phyloP scores from a whole-genome alignment of 2,113 vertebrate species.

The Grammomys surdaster region DNA sequence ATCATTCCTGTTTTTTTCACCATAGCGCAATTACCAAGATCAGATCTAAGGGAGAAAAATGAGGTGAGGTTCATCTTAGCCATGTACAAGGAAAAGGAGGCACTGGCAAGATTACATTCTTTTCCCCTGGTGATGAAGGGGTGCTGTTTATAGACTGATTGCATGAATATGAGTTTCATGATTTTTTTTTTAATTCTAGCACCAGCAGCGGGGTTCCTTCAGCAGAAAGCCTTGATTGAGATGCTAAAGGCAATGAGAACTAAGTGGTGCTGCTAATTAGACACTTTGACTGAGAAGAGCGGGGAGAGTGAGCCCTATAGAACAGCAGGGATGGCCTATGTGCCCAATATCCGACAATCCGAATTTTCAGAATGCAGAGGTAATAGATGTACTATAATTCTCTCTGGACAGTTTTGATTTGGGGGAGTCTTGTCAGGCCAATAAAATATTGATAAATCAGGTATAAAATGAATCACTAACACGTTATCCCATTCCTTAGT shows the following conservation, averaged over 20 bases:
- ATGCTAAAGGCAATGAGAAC: slow-evolving; percentile 76
- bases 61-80: background rate
- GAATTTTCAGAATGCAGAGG: slow-evolving; percentile 81
- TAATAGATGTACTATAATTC: slow-evolving; percentile 54
- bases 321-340: slow-evolving; percentile 66
- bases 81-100: background rate
- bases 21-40: background rate
- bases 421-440: slow-evolving; percentile 83
- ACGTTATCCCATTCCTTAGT: slow-evolving; percentile 78
- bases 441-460: slow-evolving; percentile 82
- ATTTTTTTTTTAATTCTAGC: slow-evolving; percentile 74
- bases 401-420: slow-evolving; percentile 86
- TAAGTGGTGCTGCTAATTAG: slow-evolving; percentile 81
- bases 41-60: background rate
- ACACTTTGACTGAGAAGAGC: slow-evolving; percentile 62
- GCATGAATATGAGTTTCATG: slow-evolving; percentile 75
- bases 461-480: slow-evolving; percentile 83
- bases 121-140: slow-evolving; percentile 57
- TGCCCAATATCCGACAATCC: slow-evolving; percentile 80
- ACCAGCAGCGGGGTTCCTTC: slow-evolving; percentile 81
- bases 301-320: slow-evolving; percentile 20
- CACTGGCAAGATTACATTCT: slow-evolving; percentile 1
- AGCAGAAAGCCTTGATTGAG: slow-evolving; percentile 82
- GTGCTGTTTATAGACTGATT: slow-evolving; percentile 77
- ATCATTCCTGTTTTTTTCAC: background rate